Evolutionary conservation across 2,113 vertebrate species (phyloP), one percentile per base, ranked within the genome.

Genomic region (Oryzias woworae): DNA sequence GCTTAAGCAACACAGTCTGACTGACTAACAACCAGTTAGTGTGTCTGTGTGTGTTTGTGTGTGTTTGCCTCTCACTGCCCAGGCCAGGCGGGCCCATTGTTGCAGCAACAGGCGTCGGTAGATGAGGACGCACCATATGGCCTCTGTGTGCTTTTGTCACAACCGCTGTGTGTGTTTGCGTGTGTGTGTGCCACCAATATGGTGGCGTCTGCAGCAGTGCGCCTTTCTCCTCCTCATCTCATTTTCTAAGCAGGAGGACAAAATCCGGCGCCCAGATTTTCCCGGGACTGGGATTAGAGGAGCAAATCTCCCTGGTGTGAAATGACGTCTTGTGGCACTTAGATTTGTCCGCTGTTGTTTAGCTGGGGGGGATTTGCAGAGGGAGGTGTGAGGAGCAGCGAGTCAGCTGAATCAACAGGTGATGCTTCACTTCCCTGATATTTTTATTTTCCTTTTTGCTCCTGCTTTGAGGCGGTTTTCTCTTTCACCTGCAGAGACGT

Each of bases 71-170:
- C 90, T 92, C 88, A 83, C 89, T 87, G 87, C 90, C 90, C 91
- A 89, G 80, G 90, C 81, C 87, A 82, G 77, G 89, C 90, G 84
- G 78, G 88, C 87, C 94, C 90, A 95, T 98, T 96, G 95, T 96
- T 94, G 93, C 82, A 87, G 94, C 95, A 96, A 96, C 95, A 96
- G 94, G 95, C 94, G 85, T 93, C 85, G 88, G 92, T 92, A 91
- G 91, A 92, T 91, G 91, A 94, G 91, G 86, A 88, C 74, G 90
- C 93, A 95, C 95, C 97, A 98, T 96, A 97, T 98, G 97, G 95
- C 93, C 91, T 79, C 88, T 96, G 93, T 96, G 93, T 94, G 93
- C 93, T 92, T 92, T 92, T 91, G 93, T 94, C 95, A 94, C 80
- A 93, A 91, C 91, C 90, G 91, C 66, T 80, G 82, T 81, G 84